A percentile compares a stretch with the other conserved stretches of the same genome.
These are phyloP conservation scores for Fukomys damarensis DNA, from an alignment of 2,113 vertebrate species.

Conservation along the genomic window DNA sequence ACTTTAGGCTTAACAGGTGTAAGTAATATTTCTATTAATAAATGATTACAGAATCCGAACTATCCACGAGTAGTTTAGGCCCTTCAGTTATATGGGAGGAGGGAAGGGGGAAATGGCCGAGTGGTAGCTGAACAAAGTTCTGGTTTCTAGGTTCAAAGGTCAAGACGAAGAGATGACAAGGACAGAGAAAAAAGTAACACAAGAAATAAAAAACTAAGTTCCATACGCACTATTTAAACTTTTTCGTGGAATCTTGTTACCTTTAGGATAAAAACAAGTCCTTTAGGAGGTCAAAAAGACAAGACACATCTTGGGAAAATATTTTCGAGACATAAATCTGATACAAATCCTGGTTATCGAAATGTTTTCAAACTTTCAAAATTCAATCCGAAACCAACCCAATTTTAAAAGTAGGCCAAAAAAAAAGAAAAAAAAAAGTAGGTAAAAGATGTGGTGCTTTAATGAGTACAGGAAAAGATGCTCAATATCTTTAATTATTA, in stretches of 20 bases:
- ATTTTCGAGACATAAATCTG: not conserved
- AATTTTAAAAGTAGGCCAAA: constrained; percentile 1
- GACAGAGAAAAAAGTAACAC: constrained; percentile 15
- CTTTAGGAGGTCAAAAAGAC: not conserved
- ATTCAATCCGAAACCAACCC: not conserved
- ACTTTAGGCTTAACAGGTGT: not conserved
- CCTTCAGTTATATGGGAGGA: not conserved
- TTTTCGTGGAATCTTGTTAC: not conserved
- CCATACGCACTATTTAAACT: not conserved
- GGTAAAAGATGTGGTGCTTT: not conserved
- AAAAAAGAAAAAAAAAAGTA: too few species aligned
- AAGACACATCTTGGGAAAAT: not conserved
- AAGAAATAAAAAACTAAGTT: not conserved
- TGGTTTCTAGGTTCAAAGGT: constrained; percentile 36
- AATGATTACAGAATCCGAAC: constrained; percentile 32
- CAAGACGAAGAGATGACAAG: constrained; percentile 55
- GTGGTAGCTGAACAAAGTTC: not conserved
- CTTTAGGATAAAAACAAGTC: not conserved
- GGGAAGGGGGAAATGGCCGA: not conserved
- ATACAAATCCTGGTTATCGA: not conserved
- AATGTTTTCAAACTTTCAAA: not conserved
- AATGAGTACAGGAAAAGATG: constrained; percentile 43
- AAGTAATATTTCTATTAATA: constrained; percentile 26
- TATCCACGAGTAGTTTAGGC: not conserved
- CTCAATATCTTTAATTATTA: not conserved